These are phyloP conservation scores for Aurelia coerulea DNA, from an alignment of 30 jellyfish, hydroid and myxozoan species.

Conservation along the genomic window DNA sequence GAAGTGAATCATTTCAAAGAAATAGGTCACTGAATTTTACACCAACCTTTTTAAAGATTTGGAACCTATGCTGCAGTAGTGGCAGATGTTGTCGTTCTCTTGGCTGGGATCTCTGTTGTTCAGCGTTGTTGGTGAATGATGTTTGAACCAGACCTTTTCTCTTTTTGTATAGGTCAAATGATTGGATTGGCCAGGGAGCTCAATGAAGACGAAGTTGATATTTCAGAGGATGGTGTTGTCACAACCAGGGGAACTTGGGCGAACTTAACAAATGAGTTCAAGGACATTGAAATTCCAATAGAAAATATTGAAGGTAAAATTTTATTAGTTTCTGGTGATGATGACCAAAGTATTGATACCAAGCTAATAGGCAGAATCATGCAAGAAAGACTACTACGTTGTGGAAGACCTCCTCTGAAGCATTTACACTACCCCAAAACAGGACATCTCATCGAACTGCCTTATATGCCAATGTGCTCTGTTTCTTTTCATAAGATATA, in stretches of 20 bases:
- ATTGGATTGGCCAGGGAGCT: constrained; percentile 6
- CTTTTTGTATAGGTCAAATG: background rate
- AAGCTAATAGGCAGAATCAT: constrained; percentile 1
- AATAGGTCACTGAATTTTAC: no score
- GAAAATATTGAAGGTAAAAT: constrained; percentile 50
- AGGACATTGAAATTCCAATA: constrained; percentile 18
- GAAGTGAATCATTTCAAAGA: no score
- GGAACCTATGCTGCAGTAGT: no score
- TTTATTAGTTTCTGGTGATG: constrained; percentile 39
- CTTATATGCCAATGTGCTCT: constrained; percentile 75
- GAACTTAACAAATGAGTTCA: background rate
- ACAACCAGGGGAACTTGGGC: background rate
- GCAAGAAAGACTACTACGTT: constrained; percentile 10
- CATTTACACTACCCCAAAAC: constrained; percentile 59
- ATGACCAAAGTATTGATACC: constrained; percentile 8
- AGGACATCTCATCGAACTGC: constrained; percentile 85
- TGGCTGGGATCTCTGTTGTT: no score
- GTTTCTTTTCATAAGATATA: constrained; percentile 23
- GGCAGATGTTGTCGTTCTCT: no score
- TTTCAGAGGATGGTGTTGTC: constrained; percentile 9
- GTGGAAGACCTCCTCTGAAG: constrained; percentile 1
- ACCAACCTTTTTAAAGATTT: no score
- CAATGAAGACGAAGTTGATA: background rate
- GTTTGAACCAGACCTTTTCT: no score
- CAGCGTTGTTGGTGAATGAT: no score